These are phyloP conservation scores for Meles meles DNA, from an alignment of 2,113 vertebrate genomes.

Conservation along the genomic window DNA sequence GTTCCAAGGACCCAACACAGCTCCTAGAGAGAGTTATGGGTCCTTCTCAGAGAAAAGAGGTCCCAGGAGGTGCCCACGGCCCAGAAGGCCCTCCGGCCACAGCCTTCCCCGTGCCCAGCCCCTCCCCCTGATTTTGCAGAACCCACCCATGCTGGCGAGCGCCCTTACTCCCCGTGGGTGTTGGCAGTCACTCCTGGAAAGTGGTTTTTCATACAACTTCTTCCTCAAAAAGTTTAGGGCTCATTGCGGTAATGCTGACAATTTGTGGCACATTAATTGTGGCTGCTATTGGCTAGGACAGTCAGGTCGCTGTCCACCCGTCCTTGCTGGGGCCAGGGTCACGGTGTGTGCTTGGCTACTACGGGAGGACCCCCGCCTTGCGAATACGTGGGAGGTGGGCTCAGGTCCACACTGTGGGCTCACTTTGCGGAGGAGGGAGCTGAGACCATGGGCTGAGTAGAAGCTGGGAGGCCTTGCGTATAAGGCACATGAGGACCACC, in stretches of 20 bases:
- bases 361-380: too few relatives aligned
- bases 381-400: not conserved
- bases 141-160: not conserved
- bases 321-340: too few relatives aligned
- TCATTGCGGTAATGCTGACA: not conserved
- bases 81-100: not conserved
- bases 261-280: fast-evolving
- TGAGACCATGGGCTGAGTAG: not conserved
- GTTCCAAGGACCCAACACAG: not conserved
- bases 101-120: not conserved
- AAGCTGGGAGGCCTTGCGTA: not conserved
- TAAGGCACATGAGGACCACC: not conserved
- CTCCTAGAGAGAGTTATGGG: not conserved
- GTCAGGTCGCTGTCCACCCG: fast-evolving
- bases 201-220: not conserved
- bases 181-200: not conserved
- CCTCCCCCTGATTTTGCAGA: not conserved
- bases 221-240: not conserved
- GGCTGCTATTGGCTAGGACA: fast-evolving
- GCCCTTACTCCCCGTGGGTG: not conserved
- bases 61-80: too few relatives aligned
- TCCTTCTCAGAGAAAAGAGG: not conserved
- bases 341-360: not conserved
- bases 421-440: not conserved
- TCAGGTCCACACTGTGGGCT: not conserved